These are phyloP conservation scores for Falco peregrinus DNA, from an alignment of 2,797 vertebrate species.

Conservation along the genomic window DNA sequence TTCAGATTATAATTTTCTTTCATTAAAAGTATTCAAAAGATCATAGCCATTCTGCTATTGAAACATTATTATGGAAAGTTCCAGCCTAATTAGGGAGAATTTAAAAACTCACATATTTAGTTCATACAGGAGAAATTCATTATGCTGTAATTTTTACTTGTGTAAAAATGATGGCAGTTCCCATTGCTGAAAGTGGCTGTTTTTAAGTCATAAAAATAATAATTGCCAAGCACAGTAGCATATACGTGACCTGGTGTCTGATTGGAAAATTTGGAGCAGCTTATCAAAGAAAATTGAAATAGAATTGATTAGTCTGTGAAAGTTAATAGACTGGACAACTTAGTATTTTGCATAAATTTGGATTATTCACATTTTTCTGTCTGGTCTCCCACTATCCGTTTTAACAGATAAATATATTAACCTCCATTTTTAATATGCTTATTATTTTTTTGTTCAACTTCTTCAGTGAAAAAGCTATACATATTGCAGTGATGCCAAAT, in stretches of 20 bases:
- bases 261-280: not conserved
- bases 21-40: not conserved
- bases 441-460: conserved; percentile 12
- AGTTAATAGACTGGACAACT: not conserved
- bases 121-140: not conserved
- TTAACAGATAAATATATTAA: conserved; percentile 19
- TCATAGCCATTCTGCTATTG: not conserved
- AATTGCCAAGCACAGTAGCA: not conserved
- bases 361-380: not conserved
- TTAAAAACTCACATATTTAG: not conserved
- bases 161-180: not conserved
- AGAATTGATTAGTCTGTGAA: conserved; percentile 3
- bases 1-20: not conserved
- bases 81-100: not conserved
- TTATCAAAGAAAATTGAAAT: conserved; percentile 32
- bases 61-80: not conserved
- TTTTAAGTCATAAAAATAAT: not conserved
- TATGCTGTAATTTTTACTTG: not conserved
- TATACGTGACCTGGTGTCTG: not conserved
- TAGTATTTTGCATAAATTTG: conserved; percentile 28
- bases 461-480: conserved; percentile 39
- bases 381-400: conserved; percentile 15
- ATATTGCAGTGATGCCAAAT: conserved; percentile 35
- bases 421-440: not conserved
- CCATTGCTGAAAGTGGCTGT: not conserved